A percentile compares a stretch with the other conserved stretches of the same genome.
These are phyloP conservation scores for Mobula birostris DNA, from an alignment of 2,113 vertebrate species.

Conservation along the genomic window DNA sequence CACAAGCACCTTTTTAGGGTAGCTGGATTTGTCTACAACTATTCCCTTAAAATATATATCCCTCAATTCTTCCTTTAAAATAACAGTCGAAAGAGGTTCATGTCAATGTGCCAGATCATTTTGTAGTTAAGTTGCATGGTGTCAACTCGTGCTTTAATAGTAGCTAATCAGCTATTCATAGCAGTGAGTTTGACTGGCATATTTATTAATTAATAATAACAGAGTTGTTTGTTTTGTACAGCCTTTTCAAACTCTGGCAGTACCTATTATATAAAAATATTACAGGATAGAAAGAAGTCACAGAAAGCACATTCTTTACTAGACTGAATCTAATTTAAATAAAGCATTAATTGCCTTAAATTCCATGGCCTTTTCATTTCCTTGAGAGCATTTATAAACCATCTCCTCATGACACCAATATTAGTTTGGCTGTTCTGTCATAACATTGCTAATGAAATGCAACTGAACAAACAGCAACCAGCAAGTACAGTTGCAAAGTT, in stretches of 20 bases:
- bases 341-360: background rate
- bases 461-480: constrained; percentile 23
- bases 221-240: background rate
- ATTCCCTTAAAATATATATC: background rate
- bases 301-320: background rate
- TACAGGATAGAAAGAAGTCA: background rate
- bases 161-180: background rate
- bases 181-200: background rate
- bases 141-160: background rate
- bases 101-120: background rate
- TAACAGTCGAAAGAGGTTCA: background rate
- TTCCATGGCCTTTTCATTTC: constrained; percentile 27
- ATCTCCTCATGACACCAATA: background rate
- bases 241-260: background rate
- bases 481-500: background rate
- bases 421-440: constrained; percentile 19
- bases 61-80: background rate
- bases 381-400: background rate
- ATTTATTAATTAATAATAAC: constrained; percentile 17
- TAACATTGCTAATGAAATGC: constrained; percentile 3
- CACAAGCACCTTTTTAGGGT: background rate
- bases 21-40: background rate
- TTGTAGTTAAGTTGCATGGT: background rate
- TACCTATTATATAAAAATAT: background rate
- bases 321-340: background rate